A percentile compares a stretch with the other conserved stretches of the same genome.
These are phyloP conservation scores for Chironex yamaguchii DNA, from an alignment of 30 jellyfish, hydroid and myxozoan species.

Conservation along the genomic window DNA sequence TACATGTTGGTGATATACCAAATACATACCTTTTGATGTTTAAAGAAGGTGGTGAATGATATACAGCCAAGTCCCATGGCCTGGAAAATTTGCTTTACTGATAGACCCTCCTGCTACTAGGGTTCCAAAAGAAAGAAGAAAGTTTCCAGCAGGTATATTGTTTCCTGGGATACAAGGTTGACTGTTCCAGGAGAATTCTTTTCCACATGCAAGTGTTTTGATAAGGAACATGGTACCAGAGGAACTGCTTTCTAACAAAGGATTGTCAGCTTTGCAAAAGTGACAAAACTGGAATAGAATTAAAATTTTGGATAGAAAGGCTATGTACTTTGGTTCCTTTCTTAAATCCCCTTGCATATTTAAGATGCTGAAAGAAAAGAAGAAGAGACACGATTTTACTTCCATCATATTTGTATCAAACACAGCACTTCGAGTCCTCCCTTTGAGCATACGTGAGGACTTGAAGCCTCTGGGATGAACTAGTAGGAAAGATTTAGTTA, in stretches of 20 bases:
- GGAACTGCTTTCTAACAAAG: neutral
- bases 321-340: conserved; percentile 47
- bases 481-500: too few relatives aligned
- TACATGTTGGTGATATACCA: too few relatives aligned
- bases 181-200: conserved; percentile 27
- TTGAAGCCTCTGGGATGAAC: too few relatives aligned
- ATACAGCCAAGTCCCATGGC: conserved; percentile 12
- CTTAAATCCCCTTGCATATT: conserved; percentile 29
- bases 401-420: too few relatives aligned
- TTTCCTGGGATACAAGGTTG: conserved; percentile 58
- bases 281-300: conserved; percentile 43
- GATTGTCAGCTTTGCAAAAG: conserved; percentile 31
- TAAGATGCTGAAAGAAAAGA: neutral
- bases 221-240: conserved; percentile 47
- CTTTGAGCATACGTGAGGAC: too few relatives aligned
- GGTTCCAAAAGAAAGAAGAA: conserved; percentile 24
- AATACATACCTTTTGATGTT: conserved; percentile 62
- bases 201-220: conserved; percentile 8
- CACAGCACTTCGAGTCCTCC: too few relatives aligned
- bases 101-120: conserved; percentile 53
- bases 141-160: conserved; percentile 58
- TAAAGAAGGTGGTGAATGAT: conserved; percentile 50
- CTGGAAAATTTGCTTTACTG: conserved; percentile 15
- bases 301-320: conserved; percentile 10
- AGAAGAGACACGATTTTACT: too few relatives aligned